Evolutionary conservation across 2,797 vertebrate species (phyloP), one percentile per base, ranked within the genome.

Genomic region (Novumbra hubbsi): DNA sequence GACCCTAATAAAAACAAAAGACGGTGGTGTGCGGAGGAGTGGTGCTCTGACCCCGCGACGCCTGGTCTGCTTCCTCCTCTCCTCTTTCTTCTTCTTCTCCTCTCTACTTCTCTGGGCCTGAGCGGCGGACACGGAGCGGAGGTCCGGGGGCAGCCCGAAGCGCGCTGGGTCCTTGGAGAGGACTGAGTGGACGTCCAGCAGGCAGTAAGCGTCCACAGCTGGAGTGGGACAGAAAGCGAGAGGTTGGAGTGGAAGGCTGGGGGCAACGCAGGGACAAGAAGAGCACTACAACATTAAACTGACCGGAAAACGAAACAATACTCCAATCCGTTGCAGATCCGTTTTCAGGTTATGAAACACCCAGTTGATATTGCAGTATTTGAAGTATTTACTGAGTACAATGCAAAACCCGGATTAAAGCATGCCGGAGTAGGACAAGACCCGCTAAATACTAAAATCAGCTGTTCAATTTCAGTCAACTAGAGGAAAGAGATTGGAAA

Each of bases 201-300:
- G 91, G 85, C 95, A 97, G 86, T 92, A 97, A 0, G 94, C 94
- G 69, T 98, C 94, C 1, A 91, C 85, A 45, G 95, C 96, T 97
- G 81, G 48, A 83, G 52, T 68, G 17, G 1, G 15, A 69, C 2
- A 72, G 9, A 28, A 8, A 65, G 24, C 32, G 41, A 84, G 48
- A 71, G 19, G 52, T 45, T 11, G 5, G 41, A 45, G 41, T 45
- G 41, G 41, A 45, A 9, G 76, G 24, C 7, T 80, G 17, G 38
- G 41, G 48, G 9, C 14, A 62, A 38, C 14, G 41, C 9, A 11
- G 49, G 17, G 5, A 55, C 12, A 14, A 45, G 41, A 45, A 45
- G 9, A 12, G 41, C 41, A 9, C 41, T 11, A 45, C 41, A 45
- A 45, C 41, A 4, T 45, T 12, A 45, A 11, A 45, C 14, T 45